Percentiles rank a stretch among this genome's conserved stretches.
phyloP scores from a whole-genome alignment of 2,888 invertebrate genomes.

The Petrolisthes cinctipes region DNA sequence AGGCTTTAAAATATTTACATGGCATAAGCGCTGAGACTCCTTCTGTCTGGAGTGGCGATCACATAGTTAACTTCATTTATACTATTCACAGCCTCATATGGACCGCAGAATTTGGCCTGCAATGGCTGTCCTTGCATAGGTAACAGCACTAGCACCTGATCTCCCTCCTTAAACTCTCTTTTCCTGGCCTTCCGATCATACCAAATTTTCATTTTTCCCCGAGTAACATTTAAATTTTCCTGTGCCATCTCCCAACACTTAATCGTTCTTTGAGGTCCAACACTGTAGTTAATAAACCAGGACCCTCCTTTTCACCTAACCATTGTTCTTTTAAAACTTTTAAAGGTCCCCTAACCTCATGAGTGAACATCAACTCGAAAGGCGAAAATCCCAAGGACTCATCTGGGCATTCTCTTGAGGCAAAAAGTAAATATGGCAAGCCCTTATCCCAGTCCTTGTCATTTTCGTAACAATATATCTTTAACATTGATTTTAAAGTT shows the following conservation, averaged over 20 bases:
- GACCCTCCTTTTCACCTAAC: neutral
- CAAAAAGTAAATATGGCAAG: slow-evolving; percentile 15
- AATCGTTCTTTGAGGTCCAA: neutral
- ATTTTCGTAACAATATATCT: slow-evolving; percentile 19
- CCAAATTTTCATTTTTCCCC: slow-evolving; percentile 1
- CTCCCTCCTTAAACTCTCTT: neutral
- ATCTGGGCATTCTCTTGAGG: neutral
- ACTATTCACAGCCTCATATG: neutral
- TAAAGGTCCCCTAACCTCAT: slow-evolving; percentile 27
- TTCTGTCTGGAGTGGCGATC: slow-evolving; percentile 3
- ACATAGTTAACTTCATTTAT: neutral
- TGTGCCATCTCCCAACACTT: neutral
- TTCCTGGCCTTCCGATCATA: slow-evolving; percentile 10
- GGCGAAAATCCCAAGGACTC: slow-evolving; percentile 16
- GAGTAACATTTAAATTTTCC: neutral
- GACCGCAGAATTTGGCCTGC: slow-evolving; percentile 1
- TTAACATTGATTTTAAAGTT: slow-evolving; percentile 12
- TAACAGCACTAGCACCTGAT: slow-evolving; percentile 4
- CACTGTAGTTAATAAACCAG: neutral
- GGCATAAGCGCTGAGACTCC: neutral
- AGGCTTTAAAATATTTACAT: slow-evolving; percentile 4
- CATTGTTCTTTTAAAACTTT: slow-evolving; percentile 18
- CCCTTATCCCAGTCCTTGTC: slow-evolving; percentile 22
- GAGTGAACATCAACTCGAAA: neutral
- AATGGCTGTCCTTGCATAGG: neutral